Evolutionary conservation across 2,113 vertebrate species (phyloP).

Genomic region (Herpailurus yagouaroundi): DNA sequence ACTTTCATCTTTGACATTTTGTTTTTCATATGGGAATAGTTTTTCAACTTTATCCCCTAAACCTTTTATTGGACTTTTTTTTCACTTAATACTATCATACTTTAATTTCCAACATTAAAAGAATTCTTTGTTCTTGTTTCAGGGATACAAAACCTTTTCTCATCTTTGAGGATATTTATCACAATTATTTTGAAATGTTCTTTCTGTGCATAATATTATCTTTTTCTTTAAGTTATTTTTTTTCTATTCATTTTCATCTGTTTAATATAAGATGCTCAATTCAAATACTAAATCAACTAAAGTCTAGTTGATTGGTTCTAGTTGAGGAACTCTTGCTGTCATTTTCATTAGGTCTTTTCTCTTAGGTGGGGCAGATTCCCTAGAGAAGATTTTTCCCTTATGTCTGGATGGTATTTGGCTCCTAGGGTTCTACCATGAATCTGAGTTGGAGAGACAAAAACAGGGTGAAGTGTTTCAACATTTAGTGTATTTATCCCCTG

Average conservation of each 20-base stretch:
- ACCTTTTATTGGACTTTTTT: background rate
- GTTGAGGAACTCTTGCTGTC: background rate
- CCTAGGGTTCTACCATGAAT: background rate
- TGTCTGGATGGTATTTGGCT: background rate
- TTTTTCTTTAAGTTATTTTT: background rate
- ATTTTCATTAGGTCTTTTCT: background rate
- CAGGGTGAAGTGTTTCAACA: background rate
- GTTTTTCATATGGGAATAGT: background rate
- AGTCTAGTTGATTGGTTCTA: background rate
- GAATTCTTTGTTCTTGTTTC: background rate
- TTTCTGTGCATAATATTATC: background rate
- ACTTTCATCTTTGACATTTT: slow-evolving; percentile 17
- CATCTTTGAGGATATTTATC: background rate
- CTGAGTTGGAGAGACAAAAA: background rate
- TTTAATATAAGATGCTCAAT: background rate
- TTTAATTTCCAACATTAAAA: background rate
- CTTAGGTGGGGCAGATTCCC: background rate
- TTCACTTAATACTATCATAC: background rate
- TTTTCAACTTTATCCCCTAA: background rate
- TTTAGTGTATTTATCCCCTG: background rate
- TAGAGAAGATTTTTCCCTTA: background rate
- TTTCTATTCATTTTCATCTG: background rate
- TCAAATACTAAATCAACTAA: background rate
- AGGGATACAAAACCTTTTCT: background rate
- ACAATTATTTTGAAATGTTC: background rate